A percentile compares a stretch with the other conserved stretches of the same genome.
Evolutionary conservation across 2,797 vertebrate genomes (phyloP).

Genomic region (Nannoperca obscura): DNA sequence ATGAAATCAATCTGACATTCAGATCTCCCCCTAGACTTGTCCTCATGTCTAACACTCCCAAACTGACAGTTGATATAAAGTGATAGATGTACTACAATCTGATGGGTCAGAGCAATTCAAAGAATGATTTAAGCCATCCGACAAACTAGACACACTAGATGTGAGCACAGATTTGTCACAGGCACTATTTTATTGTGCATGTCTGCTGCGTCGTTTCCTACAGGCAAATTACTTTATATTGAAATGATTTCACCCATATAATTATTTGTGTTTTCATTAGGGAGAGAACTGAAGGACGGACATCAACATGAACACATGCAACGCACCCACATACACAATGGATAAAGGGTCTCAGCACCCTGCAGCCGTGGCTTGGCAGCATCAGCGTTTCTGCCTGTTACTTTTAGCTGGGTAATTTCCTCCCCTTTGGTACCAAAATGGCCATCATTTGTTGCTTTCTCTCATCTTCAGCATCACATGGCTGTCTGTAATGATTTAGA

Average conservation of each 20-base stretch:
- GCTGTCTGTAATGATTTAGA: conserved; percentile 16
- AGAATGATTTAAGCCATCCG: conserved; percentile 9
- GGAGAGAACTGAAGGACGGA: conserved; percentile 44
- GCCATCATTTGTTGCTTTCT: conserved; percentile 46
- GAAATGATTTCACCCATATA: conserved; percentile 57
- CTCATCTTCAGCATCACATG: conserved; percentile 34
- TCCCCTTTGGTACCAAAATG: conserved; percentile 38
- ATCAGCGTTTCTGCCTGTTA: conserved; percentile 45
- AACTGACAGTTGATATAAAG: conserved; percentile 10
- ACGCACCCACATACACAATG: conserved; percentile 17
- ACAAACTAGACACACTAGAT: conserved; percentile 15
- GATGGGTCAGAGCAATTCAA: conserved; percentile 22
- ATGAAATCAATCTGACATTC: conserved; percentile 1
- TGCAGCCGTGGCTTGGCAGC: conserved; percentile 42
- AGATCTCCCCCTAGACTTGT: conserved; percentile 1
- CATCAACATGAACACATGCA: conserved; percentile 15
- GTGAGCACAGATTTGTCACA: conserved; percentile 24
- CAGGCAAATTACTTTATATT: conserved; percentile 62
- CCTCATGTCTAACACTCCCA: neutral
- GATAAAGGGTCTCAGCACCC: conserved; percentile 27
- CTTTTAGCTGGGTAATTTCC: conserved; percentile 53
- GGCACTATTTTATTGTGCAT: conserved; percentile 26
- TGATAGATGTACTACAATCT: conserved; percentile 6
- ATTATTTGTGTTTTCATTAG: conserved; percentile 65
- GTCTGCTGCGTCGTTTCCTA: conserved; percentile 32